Conservation (phyloP, 2,113 vertebrate genomes). For the Myrmecobius fasciatus region DNA sequence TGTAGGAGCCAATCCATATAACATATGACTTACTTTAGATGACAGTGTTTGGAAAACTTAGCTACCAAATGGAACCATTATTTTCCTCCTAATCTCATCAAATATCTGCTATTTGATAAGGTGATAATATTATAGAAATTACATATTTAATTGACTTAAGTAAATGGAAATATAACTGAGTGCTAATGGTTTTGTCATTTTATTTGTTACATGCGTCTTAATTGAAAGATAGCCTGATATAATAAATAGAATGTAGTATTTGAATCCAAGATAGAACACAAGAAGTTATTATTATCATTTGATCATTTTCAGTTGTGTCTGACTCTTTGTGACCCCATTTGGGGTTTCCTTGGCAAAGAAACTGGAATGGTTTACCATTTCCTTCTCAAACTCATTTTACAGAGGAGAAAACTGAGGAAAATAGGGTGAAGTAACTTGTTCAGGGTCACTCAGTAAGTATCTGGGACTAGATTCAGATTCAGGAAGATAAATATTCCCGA, state of each 20-base stretch:
- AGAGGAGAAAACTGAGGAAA: not conserved
- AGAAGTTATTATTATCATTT: not conserved
- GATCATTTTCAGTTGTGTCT: not conserved
- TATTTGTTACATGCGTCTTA: not conserved
- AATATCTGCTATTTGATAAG: constrained; percentile 1
- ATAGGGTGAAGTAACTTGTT: not conserved
- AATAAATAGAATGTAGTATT: not conserved
- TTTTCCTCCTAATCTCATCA: constrained; percentile 4
- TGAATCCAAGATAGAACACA: not conserved
- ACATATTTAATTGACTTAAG: not conserved
- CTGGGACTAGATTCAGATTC: too few species aligned
- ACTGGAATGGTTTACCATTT: not conserved
- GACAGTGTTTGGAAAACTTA: not conserved
- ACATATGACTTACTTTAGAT: not conserved
- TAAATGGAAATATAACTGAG: constrained; percentile 11
- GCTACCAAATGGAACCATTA: constrained; percentile 5
- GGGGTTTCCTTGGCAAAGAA: not conserved
- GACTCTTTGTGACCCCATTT: not conserved
- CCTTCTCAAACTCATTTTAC: not conserved
- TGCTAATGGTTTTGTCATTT: constrained; percentile 38
- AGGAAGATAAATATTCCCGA: not conserved
- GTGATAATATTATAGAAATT: constrained; percentile 21
- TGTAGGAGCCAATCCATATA: not conserved
- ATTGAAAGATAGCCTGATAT: not conserved
- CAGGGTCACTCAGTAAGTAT: too few species aligned